Percentiles rank a stretch among this genome's conserved stretches.
Conservation (phyloP, 2,888 invertebrate genomes). For the Drosophila neonasuta region DNA sequence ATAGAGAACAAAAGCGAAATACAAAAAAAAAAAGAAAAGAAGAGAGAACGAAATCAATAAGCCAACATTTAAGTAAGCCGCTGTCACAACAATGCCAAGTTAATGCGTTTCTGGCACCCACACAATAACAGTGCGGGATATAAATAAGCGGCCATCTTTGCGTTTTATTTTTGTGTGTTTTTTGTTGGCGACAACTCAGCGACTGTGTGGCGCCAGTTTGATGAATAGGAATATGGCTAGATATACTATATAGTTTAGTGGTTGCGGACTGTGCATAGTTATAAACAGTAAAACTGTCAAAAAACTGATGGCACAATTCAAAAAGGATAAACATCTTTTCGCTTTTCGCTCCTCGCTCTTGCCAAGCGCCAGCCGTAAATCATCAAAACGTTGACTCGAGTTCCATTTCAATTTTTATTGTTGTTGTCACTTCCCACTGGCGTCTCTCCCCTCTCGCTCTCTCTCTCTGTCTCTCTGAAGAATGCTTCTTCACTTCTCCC, state of each 20-base stretch:
- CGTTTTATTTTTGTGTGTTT: constrained; percentile 8
- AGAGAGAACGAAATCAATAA: constrained; percentile 57
- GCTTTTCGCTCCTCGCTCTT: neutral
- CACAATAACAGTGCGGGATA: constrained; percentile 60
- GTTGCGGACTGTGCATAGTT: constrained; percentile 42
- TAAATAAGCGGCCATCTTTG: constrained; percentile 61
- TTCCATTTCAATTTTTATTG: constrained; percentile 64
- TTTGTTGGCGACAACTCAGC: constrained; percentile 1
- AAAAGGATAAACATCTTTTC: constrained; percentile 67
- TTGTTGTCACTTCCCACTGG: constrained; percentile 52
- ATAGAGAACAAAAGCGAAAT: constrained; percentile 2
- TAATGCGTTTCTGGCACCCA: constrained; percentile 46
- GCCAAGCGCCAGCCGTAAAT: constrained; percentile 63
- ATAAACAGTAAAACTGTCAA: constrained; percentile 76
- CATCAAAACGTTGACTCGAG: constrained; percentile 62
- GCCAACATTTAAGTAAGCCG: constrained; percentile 64
- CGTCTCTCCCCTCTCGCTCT: neutral
- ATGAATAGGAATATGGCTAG: constrained; percentile 34
- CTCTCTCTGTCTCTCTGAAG: neutral
- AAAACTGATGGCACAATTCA: constrained; percentile 66
- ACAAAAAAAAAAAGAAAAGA: neutral
- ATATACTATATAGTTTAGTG: constrained; percentile 8
- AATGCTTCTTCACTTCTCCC: constrained; percentile 46
- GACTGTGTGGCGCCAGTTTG: constrained; percentile 64
- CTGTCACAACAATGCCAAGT: constrained; percentile 59